Evolutionary conservation across 2,888 invertebrate genomes (phyloP), one percentile per base, ranked within the genome.

Genomic region (Spodoptera picta): DNA sequence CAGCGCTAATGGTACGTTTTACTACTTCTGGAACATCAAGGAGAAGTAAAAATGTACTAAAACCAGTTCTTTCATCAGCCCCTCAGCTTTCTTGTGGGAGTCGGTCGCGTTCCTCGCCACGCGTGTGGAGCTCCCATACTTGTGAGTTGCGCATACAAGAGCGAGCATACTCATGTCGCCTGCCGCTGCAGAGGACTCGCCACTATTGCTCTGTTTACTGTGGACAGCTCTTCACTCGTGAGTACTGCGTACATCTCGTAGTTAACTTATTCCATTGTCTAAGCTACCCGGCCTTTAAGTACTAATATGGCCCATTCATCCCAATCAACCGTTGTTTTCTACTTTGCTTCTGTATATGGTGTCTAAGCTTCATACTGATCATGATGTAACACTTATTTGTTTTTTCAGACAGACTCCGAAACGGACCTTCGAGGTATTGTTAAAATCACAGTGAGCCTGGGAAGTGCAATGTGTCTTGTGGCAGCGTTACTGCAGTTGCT

Each of bases 21-120:
- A 19, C 19, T 2, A 27, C 27, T 14, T 14, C 4, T 9, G 1
- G 1, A 10, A 27, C 5, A 27, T 27, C 3, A 0, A 2, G 27
- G 27, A 27, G 2, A 0, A 27, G 0, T 27, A 27, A 27, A 27
- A 27, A 27, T 27, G 5, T 27, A 27, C 27, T 27, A 27, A 27
- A 3, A 27, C 27, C 27, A 27, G 27, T 2, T 27, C 27, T 27
- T 27, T 46, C 7, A 7, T 3, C 73, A 93, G 94, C 86, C 23
- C 91, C 92, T 42, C 90, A 91, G 73, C 82, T 93, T 60, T 87
- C 89, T 0, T 92, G 92, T 66, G 95, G 89, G 54, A 87, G 90
- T 67, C 93, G 95, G 46, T 47, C 56, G 94, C 91, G 69, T 87
- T 50, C 87, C n/a, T 94, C 89, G 85, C 96, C 92, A 68, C 87